Conservation (phyloP, 2,113 vertebrate species). For the Ammodytes dubius region DNA sequence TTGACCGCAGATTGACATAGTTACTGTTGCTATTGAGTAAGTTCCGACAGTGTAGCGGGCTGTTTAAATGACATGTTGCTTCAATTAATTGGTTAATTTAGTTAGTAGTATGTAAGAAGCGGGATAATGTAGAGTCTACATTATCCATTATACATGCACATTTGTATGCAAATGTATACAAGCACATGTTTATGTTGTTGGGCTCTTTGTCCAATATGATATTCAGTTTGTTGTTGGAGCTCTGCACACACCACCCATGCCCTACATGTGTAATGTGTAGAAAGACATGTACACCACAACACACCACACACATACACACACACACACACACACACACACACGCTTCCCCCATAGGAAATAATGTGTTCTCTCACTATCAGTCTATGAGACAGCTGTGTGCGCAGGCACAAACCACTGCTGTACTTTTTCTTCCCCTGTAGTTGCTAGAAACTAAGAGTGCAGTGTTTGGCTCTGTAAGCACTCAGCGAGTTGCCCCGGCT, state of each 20-base stretch:
- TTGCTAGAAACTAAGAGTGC: conserved; percentile 50
- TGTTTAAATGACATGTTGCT: too few relatives aligned
- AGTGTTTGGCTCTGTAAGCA: conserved; percentile 61
- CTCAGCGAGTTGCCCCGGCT: conserved; percentile 45
- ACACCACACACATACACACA: background rate
- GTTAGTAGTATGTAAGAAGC: too few relatives aligned
- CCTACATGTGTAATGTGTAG: background rate
- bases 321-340: background rate
- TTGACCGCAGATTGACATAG: too few relatives aligned
- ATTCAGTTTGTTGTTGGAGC: background rate
- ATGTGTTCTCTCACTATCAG: conserved; percentile 2
- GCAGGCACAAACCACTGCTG: conserved; percentile 4
- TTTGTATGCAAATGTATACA: background rate
- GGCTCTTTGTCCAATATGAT: background rate
- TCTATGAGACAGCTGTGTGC: conserved; percentile 19
- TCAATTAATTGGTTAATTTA: too few relatives aligned
- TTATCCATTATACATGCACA: too few relatives aligned
- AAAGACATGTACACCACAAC: too few relatives aligned
- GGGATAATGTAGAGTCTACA: too few relatives aligned
- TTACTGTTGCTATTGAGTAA: too few relatives aligned
- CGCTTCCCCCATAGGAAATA: background rate
- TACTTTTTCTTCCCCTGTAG: conserved; percentile 21
- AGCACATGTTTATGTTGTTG: background rate
- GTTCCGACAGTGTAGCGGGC: too few relatives aligned
- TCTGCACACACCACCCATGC: background rate